Conservation (phyloP, 2,888 invertebrate species). For the Brachyopa scutellaris region DNA sequence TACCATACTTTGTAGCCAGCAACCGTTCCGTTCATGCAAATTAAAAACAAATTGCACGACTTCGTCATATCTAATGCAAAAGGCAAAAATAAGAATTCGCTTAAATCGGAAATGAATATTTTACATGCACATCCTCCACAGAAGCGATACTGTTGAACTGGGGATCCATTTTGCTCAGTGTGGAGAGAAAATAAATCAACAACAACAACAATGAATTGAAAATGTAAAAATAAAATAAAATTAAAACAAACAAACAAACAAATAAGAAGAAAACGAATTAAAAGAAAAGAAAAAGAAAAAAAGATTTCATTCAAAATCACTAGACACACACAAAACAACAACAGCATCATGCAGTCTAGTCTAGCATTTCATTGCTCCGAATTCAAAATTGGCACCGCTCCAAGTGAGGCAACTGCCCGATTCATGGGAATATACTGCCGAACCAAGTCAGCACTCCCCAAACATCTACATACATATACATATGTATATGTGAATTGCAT, state of each 20-base stretch:
- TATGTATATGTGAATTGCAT: not conserved
- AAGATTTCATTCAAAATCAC: slow-evolving; percentile 68
- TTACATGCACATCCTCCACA: slow-evolving; percentile 67
- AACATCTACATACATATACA: not conserved
- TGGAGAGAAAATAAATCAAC: slow-evolving; percentile 26
- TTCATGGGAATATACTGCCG: slow-evolving; percentile 30
- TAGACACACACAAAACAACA: slow-evolving; percentile 57
- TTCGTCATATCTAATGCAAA: slow-evolving; percentile 31
- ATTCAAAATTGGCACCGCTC: slow-evolving; percentile 61
- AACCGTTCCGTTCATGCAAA: slow-evolving; percentile 17
- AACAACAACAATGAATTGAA: slow-evolving; percentile 28
- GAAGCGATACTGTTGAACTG: slow-evolving; percentile 36
- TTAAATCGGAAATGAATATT: slow-evolving; percentile 55
- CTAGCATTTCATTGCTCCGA: slow-evolving; percentile 70
- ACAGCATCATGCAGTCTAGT: slow-evolving; percentile 70
- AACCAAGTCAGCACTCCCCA: slow-evolving; percentile 22
- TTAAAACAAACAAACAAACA: slow-evolving; percentile 16
- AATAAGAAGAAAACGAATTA: slow-evolving; percentile 16
- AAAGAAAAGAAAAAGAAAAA: slow-evolving; percentile 7
- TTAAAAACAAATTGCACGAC: slow-evolving; percentile 30
- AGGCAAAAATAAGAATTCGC: slow-evolving; percentile 36
- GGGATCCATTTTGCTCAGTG: slow-evolving; percentile 36
- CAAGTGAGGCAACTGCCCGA: slow-evolving; percentile 62
- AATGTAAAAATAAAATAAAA: slow-evolving; percentile 15
- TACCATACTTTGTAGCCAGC: slow-evolving; percentile 22